Percentiles rank a stretch among this genome's conserved stretches.
Evolutionary conservation across 2,797 vertebrate genomes (phyloP).

Genomic region (Bradypus variegatus): DNA sequence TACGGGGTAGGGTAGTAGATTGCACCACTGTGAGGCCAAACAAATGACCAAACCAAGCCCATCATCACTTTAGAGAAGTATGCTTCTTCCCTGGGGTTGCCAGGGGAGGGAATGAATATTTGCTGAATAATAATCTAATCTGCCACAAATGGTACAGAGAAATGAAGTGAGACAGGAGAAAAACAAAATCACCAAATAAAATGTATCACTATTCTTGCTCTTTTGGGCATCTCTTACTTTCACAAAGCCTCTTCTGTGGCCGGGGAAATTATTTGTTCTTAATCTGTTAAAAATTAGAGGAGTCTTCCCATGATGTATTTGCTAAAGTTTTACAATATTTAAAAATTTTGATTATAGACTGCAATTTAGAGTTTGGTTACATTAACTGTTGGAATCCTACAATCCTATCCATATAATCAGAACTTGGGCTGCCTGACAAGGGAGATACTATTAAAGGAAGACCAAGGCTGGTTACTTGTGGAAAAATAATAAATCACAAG

Average conservation of each 20-base stretch:
- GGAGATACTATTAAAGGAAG: background rate
- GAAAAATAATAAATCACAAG: constrained; percentile 3
- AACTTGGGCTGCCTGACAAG: background rate
- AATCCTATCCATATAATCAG: background rate
- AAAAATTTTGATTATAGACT: background rate
- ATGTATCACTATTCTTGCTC: constrained; percentile 37
- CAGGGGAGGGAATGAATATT: constrained; percentile 23
- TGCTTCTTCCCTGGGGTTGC: background rate
- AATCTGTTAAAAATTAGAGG: background rate
- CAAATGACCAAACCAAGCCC: background rate
- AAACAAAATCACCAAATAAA: background rate
- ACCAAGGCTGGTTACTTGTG: background rate
- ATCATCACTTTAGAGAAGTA: background rate
- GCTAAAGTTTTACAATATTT: constrained; percentile 9
- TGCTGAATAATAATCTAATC: constrained; percentile 52
- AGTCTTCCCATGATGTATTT: background rate
- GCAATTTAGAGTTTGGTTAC: constrained; percentile 25
- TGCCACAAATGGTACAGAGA: constrained; percentile 54
- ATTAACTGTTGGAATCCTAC: constrained; percentile 8
- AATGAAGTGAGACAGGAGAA: constrained; percentile 47
- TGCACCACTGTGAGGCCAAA: background rate
- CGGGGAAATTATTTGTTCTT: constrained; percentile 16
- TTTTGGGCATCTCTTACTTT: constrained; percentile 39
- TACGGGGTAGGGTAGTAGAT: background rate
- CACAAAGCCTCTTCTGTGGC: background rate